Evolutionary conservation across 2,797 vertebrate species (phyloP), one percentile per base, ranked within the genome.

Genomic region (Emys orbicularis): DNA sequence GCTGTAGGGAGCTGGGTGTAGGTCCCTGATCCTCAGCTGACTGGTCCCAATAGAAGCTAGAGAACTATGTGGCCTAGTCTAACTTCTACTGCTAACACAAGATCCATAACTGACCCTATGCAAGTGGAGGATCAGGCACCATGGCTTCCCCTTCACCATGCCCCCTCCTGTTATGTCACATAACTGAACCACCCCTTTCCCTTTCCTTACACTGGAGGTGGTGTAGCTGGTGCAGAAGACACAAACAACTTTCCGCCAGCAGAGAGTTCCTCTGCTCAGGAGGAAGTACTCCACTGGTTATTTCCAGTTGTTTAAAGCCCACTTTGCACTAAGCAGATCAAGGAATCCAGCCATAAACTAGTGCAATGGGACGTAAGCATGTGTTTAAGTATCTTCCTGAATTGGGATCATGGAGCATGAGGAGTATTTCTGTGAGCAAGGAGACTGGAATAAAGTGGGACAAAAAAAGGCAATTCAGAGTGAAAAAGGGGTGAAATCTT

Each of bases 131-230:
- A 65, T 47, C 76, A 72, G 65, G 29, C n/a, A 74, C 54, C 8
- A 68, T 44, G 76, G 16, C 81, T 87, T 85, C 68, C 1, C 1
- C 18, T 6, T 3, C 0, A 0, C 5, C 41, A 37, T 82, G 27
- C 37, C 53, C 37, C 8, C 12, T 37, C 53, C 80, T 54, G 23
- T 44, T 23, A 4, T n/a, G 27, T 81, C 54, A 81, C 53, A 31
- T n/a, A 10, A 57, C 27, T 15, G 9, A 57, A 81, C 19, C 18
- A 61, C 0, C 0, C 15, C 65, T 19, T 86, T 89, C 23, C 19
- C 68, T 95, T 93, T 94, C 84, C 89, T 86, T 90, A 89, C 44
- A n/a, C 87, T 90, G 84, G 31, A 88, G 82, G 34, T 83, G 34
- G 81, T 47, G 47, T 16, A 83, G n/a, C 11, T 86, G 2, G 13